These are phyloP conservation scores for Nebria salina DNA, from an alignment of 2,888 invertebrate species.

Conservation along the genomic window DNA sequence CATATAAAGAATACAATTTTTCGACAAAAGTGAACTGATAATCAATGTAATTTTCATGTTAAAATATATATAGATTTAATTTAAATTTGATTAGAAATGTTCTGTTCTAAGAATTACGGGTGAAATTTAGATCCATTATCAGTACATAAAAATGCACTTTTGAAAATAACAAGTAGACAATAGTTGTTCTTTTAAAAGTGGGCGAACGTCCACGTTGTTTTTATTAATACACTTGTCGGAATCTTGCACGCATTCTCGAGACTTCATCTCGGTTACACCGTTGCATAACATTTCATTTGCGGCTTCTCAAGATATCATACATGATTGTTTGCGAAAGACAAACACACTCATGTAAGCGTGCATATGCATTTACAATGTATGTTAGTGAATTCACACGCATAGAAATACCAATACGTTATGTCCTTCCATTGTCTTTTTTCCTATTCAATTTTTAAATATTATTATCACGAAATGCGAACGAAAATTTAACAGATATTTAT, in stretches of 20 bases:
- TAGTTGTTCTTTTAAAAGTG: neutral
- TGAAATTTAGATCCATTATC: too few species aligned
- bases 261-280: conserved; percentile 19
- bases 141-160: neutral
- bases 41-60: too few species aligned
- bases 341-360: conserved; percentile 2
- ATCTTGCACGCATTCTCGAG: neutral
- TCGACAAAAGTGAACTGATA: too few species aligned
- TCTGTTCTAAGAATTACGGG: too few species aligned
- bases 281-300: conserved; percentile 32
- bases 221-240: neutral
- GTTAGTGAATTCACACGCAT: conserved; percentile 2
- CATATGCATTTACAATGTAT: neutral
- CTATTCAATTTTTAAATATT: neutral
- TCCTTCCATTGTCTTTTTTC: neutral
- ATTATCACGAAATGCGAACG: neutral
- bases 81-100: too few species aligned
- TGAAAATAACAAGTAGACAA: neutral
- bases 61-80: too few species aligned
- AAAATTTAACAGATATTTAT: neutral
- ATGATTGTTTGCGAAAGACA: conserved; percentile 18
- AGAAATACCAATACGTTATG: neutral
- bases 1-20: too few species aligned
- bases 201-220: neutral
- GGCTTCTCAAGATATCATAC: conserved; percentile 8